phyloP scores from a whole-genome alignment of 2,113 vertebrate species.

The Phaethon lepturus region DNA sequence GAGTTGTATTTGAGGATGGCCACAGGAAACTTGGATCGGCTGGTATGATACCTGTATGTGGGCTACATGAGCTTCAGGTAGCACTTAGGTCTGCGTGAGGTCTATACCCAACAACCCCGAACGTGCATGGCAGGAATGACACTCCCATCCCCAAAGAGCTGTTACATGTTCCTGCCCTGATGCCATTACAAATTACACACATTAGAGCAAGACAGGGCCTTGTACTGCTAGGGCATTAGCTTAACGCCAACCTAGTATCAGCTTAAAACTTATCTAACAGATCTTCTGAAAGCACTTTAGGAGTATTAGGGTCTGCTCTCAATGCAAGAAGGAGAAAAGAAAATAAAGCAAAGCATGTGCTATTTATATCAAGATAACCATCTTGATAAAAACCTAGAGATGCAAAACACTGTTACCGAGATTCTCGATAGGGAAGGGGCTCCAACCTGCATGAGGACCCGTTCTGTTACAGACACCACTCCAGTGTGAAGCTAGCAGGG shows the following conservation, averaged over 20 bases:
- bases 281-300: neutral
- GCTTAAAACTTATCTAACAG: neutral
- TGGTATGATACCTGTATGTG: accelerated
- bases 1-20: neutral
- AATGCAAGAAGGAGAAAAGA: neutral
- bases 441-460: neutral
- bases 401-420: neutral
- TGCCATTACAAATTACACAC: accelerated
- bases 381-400: neutral
- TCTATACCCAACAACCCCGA: neutral
- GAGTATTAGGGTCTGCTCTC: neutral
- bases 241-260: neutral
- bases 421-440: neutral
- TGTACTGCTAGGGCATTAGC: neutral
- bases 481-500: accelerated
- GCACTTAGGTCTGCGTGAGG: neutral
- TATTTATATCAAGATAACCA: neutral
- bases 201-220: neutral
- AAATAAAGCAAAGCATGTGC: neutral
- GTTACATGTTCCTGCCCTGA: neutral
- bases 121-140: neutral
- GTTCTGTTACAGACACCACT: neutral
- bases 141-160: neutral
- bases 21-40: neutral
- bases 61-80: neutral